phyloP scores from a whole-genome alignment of 2,797 vertebrate genomes.

The Urophycis tenuis region DNA sequence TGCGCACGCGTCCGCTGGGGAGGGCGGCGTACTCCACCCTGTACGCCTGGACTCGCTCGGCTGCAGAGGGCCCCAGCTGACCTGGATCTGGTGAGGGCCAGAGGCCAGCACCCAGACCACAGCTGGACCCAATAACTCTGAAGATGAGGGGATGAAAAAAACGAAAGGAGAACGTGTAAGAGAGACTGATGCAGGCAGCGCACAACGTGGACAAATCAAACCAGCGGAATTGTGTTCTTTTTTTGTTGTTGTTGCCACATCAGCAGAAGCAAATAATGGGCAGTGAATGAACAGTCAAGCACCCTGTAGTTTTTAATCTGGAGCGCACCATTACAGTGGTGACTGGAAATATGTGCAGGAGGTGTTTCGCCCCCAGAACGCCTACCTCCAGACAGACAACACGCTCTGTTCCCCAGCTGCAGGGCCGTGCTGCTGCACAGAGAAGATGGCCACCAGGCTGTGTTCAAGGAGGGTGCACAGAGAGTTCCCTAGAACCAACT shows the following conservation, averaged over 20 bases:
- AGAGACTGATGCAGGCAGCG: not conserved
- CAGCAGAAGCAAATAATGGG: not conserved
- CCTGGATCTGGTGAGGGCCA: constrained; percentile 67
- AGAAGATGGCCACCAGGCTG: not conserved
- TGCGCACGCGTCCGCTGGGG: constrained; percentile 56
- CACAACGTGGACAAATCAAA: not conserved
- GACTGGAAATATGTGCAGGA: not conserved
- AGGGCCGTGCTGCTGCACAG: not conserved
- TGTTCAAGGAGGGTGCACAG: not conserved
- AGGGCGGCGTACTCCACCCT: constrained; percentile 76
- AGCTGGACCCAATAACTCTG: constrained; percentile 68
- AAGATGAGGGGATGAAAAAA: not conserved
- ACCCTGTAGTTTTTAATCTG: not conserved
- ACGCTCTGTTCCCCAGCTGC: not conserved
- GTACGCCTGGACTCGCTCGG: constrained; percentile 63
- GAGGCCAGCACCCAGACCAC: constrained; percentile 74
- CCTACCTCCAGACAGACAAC: not conserved
- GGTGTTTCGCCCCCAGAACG: not conserved
- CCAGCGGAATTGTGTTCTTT: no score
- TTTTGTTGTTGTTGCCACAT: not conserved
- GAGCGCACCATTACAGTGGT: not conserved
- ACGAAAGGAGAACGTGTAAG: not conserved
- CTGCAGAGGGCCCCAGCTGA: constrained; percentile 79
- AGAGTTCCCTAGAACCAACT: not conserved
- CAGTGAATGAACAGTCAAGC: constrained; percentile 12